phyloP scores from a whole-genome alignment of 2,113 vertebrate genomes.

The Notothenia coriiceps region DNA sequence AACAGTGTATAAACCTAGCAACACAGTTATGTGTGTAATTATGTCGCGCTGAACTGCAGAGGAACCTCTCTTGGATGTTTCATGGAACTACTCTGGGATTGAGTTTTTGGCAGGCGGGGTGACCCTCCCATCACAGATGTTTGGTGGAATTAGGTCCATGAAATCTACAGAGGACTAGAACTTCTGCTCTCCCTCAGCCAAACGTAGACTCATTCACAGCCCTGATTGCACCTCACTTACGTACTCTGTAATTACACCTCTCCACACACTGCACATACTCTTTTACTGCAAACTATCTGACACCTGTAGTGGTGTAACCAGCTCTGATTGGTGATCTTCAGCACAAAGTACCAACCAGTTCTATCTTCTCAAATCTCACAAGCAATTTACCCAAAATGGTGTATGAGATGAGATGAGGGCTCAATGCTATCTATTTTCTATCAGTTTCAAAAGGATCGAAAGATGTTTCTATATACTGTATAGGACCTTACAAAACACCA shows the following conservation, averaged over 20 bases:
- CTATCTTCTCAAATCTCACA: conserved; percentile 47
- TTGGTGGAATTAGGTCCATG: conserved; percentile 35
- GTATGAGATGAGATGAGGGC: conserved; percentile 36
- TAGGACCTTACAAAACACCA: background rate
- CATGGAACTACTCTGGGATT: conserved; percentile 32
- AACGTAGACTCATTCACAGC: background rate
- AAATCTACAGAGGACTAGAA: conserved; percentile 24
- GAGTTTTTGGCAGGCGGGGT: conserved; percentile 4
- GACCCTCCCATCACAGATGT: conserved; percentile 51
- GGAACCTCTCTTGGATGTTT: conserved; percentile 6
- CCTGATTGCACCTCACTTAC: conserved; percentile 29
- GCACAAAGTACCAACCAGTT: conserved; percentile 13
- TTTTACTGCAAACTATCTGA: conserved; percentile 19
- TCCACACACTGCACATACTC: conserved; percentile 1
- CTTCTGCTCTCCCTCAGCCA: conserved; percentile 2
- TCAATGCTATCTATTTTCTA: conserved; percentile 31
- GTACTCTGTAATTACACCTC: conserved; percentile 12
- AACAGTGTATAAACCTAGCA: background rate
- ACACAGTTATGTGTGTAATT: background rate
- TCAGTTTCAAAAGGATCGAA: conserved; percentile 15
- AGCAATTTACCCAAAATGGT: conserved; percentile 34
- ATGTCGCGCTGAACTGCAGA: background rate
- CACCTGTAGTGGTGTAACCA: background rate
- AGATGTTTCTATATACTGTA: conserved; percentile 17
- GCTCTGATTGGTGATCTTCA: conserved; percentile 24